Percentiles rank a stretch among this genome's conserved stretches.
Conservation (phyloP, 2,113 vertebrate genomes). For the Aythya baeri region DNA sequence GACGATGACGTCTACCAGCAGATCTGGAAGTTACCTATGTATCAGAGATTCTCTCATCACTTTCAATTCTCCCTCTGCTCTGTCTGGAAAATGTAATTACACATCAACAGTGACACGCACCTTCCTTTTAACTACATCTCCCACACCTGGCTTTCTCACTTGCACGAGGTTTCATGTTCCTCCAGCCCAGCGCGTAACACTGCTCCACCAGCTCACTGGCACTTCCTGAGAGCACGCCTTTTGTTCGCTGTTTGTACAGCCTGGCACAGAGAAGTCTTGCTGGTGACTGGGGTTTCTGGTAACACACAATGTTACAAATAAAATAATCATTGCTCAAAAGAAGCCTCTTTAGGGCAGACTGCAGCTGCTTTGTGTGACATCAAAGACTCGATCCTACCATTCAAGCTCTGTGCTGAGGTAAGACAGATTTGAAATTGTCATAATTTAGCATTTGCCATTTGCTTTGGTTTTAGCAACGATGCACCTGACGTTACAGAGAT, state of each 20-base stretch:
- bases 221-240: not conserved
- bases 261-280: not conserved
- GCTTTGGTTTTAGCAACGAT: not conserved
- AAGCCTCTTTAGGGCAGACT: not conserved
- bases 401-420: not conserved
- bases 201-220: fast-evolving
- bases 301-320: not conserved
- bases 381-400: not conserved
- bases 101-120: not conserved
- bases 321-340: not conserved
- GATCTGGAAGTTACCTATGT: not conserved
- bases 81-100: not conserved
- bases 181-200: fast-evolving
- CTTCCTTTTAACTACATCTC: not conserved
- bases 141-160: not conserved
- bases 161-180: not conserved
- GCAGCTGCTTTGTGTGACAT: not conserved
- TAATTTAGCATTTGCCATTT: not conserved
- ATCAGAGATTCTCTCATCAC: not conserved
- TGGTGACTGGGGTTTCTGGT: not conserved
- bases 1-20: not conserved
- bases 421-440: not conserved
- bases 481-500: not conserved
- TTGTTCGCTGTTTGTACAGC: not conserved
- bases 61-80: not conserved